Conservation (phyloP, 1,140 invertebrate species). For the Drosophila sucinea region DNA sequence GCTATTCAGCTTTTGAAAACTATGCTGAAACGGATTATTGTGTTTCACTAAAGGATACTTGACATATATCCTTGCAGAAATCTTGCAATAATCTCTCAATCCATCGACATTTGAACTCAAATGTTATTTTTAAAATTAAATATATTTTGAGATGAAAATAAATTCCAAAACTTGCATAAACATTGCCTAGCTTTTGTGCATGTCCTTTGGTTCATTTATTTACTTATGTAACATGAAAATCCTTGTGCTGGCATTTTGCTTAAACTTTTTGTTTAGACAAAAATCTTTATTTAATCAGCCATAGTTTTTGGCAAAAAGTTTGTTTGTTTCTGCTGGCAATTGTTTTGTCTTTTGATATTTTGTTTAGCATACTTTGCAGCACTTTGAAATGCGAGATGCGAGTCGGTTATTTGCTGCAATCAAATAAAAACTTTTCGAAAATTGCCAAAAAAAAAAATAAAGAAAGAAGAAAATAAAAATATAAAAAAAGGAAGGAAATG, state of each 20-base stretch:
- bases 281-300: constrained; percentile 80
- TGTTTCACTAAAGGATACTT: too few relatives aligned
- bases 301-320: constrained; percentile 58
- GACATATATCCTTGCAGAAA: too few relatives aligned
- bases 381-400: constrained; percentile 28
- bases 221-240: constrained; percentile 51
- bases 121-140: too few relatives aligned
- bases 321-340: constrained; percentile 49
- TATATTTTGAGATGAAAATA: not conserved
- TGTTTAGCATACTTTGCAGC: constrained; percentile 49
- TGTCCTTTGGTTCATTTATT: constrained; percentile 58
- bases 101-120: too few relatives aligned
- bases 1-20: too few relatives aligned
- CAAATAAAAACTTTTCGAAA: constrained; percentile 75
- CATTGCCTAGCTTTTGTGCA: not conserved
- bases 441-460: constrained; percentile 27
- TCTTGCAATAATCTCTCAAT: too few relatives aligned
- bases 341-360: constrained; percentile 67
- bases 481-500: constrained; percentile 10
- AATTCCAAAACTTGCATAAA: constrained; percentile 2
- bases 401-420: constrained; percentile 66
- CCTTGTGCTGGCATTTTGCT: constrained; percentile 22
- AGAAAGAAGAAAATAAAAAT: constrained; percentile 21
- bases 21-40: too few relatives aligned
- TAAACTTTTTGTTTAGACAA: constrained; percentile 42